A percentile compares a stretch with the other conserved stretches of the same genome.
Conservation (phyloP, 1,140 invertebrate genomes). For the Saccostrea echinata region DNA sequence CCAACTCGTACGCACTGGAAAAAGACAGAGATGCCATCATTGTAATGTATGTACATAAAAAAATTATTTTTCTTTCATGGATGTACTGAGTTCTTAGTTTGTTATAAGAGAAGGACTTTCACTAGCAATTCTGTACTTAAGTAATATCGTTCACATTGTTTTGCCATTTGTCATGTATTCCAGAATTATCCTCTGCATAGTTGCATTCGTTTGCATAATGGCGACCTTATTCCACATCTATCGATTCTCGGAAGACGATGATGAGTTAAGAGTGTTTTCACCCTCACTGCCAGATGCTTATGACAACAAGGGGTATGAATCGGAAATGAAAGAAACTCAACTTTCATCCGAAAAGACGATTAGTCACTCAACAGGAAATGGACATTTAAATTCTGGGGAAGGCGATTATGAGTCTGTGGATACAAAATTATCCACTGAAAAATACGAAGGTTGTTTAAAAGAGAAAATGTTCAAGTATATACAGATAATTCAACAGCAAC, state of each 20-base stretch:
- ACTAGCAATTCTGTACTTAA: no score
- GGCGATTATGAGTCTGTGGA: background rate
- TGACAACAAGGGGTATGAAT: background rate
- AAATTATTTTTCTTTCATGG: no score
- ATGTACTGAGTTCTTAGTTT: no score
- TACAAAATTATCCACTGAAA: background rate
- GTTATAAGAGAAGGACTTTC: no score
- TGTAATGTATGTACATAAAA: background rate
- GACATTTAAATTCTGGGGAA: background rate
- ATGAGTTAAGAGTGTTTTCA: background rate
- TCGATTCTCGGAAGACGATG: background rate
- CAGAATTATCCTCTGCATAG: constrained; percentile 3
- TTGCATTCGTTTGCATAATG: constrained; percentile 6
- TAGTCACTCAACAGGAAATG: background rate
- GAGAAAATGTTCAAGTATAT: background rate
- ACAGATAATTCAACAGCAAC: no score
- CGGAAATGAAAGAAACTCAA: background rate
- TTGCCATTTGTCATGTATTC: no score
- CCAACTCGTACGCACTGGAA: background rate
- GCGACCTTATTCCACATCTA: constrained; percentile 1
- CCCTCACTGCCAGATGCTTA: background rate
- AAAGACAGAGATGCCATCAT: background rate
- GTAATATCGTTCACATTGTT: no score
- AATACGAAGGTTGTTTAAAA: background rate
- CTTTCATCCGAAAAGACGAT: background rate